These are phyloP conservation scores for Prosopocoilus inquinatus DNA, from an alignment of 2,888 invertebrate genomes.

Conservation along the genomic window DNA sequence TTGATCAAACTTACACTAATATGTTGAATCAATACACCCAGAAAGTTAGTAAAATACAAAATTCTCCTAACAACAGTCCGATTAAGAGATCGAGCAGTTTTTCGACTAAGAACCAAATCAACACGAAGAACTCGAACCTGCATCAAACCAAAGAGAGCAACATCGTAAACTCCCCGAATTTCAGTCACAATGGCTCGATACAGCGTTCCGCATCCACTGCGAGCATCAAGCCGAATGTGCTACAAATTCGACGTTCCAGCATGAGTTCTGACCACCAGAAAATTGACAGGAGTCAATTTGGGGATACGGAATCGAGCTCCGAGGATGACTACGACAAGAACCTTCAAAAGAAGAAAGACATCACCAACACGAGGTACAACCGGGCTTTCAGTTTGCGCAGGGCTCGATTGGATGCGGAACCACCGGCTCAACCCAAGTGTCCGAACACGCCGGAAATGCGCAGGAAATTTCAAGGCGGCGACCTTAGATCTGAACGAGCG, in stretches of 20 bases:
- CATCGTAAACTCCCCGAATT: slow-evolving; percentile 38
- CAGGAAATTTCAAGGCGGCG: slow-evolving; percentile 52
- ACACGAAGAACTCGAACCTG: slow-evolving; percentile 21
- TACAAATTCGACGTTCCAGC: slow-evolving; percentile 34
- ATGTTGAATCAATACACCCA: slow-evolving; percentile 47
- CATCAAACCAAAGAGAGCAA: slow-evolving; percentile 30
- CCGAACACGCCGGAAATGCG: slow-evolving; percentile 64
- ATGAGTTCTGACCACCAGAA: slow-evolving; percentile 41
- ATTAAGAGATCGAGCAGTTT: slow-evolving; percentile 70
- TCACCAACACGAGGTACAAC: slow-evolving; percentile 65
- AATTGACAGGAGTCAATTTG: slow-evolving; percentile 46
- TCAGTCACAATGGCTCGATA: slow-evolving; percentile 36
- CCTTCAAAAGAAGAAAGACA: slow-evolving; percentile 44
- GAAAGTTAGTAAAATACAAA: slow-evolving; percentile 44
- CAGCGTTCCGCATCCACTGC: slow-evolving; percentile 53
- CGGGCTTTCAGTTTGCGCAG: slow-evolving; percentile 69
- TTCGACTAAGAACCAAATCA: slow-evolving; percentile 48
- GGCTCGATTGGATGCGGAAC: slow-evolving; percentile 57
- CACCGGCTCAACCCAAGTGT: slow-evolving; percentile 53
- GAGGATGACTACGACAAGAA: slow-evolving; percentile 53
- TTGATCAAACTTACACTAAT: slow-evolving; percentile 51
- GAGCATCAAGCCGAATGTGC: slow-evolving; percentile 44
- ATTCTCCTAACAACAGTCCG: slow-evolving; percentile 51
- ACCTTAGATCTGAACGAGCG: slow-evolving; percentile 41
- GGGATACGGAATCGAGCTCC: slow-evolving; percentile 52